phyloP scores from a whole-genome alignment of 2,797 vertebrate species.

The Hyperoplus immaculatus region DNA sequence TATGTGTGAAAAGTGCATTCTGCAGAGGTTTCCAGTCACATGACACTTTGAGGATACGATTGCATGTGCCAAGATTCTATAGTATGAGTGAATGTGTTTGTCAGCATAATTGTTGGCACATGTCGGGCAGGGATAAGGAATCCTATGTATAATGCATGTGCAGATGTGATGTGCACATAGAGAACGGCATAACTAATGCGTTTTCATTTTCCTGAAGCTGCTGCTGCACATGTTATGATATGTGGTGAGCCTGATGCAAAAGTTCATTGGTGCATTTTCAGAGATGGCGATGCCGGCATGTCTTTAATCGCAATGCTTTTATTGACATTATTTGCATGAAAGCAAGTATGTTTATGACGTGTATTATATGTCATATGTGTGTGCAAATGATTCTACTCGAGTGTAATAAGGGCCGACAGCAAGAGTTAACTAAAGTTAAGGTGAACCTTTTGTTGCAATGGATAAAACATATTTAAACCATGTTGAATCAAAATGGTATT shows the following conservation, averaged over 20 bases:
- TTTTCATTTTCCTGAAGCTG: conserved; percentile 6
- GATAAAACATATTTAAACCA: background rate
- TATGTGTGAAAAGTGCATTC: background rate
- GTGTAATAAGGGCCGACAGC: background rate
- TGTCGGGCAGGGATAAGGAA: conserved; percentile 33
- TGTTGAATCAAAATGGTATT: background rate
- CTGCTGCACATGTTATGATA: background rate
- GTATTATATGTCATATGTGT: background rate
- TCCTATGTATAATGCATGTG: conserved; percentile 40
- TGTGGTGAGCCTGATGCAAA: background rate
- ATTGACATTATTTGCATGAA: conserved; percentile 2
- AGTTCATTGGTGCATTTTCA: conserved; percentile 3
- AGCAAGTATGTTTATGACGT: background rate
- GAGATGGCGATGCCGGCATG: background rate
- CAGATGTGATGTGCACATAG: conserved; percentile 20
- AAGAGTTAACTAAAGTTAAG: background rate
- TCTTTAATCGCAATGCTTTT: background rate
- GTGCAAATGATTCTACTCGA: background rate
- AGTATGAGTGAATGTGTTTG: conserved; percentile 18
- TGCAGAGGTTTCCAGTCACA: conserved; percentile 3
- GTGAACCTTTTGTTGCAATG: background rate
- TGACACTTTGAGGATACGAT: background rate
- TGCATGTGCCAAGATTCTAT: conserved; percentile 20
- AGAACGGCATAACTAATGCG: conserved; percentile 1
- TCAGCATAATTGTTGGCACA: conserved; percentile 15